Conservation (phyloP, 2,888 invertebrate species). For the Coenonympha arcania region DNA sequence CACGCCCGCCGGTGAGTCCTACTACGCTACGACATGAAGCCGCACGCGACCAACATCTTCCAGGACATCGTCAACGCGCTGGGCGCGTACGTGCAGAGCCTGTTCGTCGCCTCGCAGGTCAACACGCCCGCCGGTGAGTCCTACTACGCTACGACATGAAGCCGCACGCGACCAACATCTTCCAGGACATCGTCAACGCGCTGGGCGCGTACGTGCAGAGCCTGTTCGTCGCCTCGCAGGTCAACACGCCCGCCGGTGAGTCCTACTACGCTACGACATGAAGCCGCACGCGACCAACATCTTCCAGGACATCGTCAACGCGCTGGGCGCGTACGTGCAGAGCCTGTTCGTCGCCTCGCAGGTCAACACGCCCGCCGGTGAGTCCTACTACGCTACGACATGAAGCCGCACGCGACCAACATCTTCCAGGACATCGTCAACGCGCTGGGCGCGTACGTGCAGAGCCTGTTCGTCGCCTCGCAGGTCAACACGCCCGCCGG, state of each 20-base stretch:
- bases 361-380: conserved; percentile 68
- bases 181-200: conserved; percentile 95
- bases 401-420: no score
- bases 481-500: conserved; percentile 73
- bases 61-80: conserved; percentile 95
- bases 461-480: conserved; percentile 87
- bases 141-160: no score
- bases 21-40: no score
- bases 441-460: conserved; percentile 93
- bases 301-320: conserved; percentile 96
- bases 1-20: conserved; percentile 62
- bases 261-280: no score
- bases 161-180: no score
- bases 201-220: conserved; percentile 95
- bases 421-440: conserved; percentile 97
- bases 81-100: conserved; percentile 94
- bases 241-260: conserved; percentile 68
- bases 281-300: no score
- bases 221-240: conserved; percentile 83
- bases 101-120: conserved; percentile 83
- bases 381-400: no score
- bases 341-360: conserved; percentile 87
- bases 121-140: conserved; percentile 66
- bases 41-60: no score
- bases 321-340: conserved; percentile 94